phyloP scores from a whole-genome alignment of 2,113 vertebrate species.

The Eleginops maclovinus region DNA sequence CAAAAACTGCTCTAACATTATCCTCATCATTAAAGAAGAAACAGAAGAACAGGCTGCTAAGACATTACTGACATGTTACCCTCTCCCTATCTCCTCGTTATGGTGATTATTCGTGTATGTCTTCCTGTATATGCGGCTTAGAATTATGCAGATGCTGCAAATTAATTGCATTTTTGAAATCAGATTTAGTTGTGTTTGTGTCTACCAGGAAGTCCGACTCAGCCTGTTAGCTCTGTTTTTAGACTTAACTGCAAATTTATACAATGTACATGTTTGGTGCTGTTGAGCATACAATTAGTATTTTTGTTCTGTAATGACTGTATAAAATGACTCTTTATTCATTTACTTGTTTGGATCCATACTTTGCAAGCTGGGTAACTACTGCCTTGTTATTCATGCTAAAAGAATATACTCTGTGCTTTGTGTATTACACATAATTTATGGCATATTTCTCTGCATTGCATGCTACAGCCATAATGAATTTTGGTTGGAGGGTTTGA shows the following conservation, averaged over 20 bases:
- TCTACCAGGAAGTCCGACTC: no score
- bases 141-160: no score
- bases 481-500: slow-evolving; percentile 17
- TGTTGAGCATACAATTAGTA: background rate
- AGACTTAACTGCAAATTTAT: background rate
- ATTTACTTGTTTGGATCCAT: slow-evolving; percentile 23
- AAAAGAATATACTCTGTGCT: slow-evolving; percentile 17
- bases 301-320: background rate
- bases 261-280: background rate
- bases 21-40: no score
- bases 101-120: no score
- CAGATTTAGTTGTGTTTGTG: no score
- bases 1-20: no score
- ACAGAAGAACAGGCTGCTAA: no score
- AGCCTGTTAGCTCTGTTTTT: no score
- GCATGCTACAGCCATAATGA: slow-evolving; percentile 6
- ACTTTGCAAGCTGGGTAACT: slow-evolving; percentile 11
- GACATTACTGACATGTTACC: no score
- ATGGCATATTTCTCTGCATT: slow-evolving; percentile 6
- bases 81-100: no score
- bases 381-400: slow-evolving; percentile 25
- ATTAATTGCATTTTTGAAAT: no score
- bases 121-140: no score
- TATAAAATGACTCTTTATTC: background rate
- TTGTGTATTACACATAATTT: slow-evolving; percentile 17